Conservation (phyloP, 2,888 invertebrate genomes). For the Idaea straminata region DNA sequence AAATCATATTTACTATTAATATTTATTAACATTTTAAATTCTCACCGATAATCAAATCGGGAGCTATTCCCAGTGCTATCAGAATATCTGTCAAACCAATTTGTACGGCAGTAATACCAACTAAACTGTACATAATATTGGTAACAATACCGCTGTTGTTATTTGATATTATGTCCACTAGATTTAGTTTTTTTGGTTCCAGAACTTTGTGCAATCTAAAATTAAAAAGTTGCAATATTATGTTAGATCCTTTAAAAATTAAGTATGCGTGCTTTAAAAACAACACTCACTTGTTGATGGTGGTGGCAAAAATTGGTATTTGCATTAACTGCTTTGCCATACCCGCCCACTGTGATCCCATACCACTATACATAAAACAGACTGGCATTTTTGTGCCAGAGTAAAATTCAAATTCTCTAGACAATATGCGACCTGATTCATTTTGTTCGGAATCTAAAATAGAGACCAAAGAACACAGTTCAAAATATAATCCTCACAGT, state of each 20-base stretch:
- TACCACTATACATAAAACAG: constrained; percentile 85
- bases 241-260: no score
- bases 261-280: no score
- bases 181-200: constrained; percentile 80
- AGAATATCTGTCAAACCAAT: constrained; percentile 23
- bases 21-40: not conserved
- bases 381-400: constrained; percentile 59
- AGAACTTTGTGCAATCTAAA: constrained; percentile 75
- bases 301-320: constrained; percentile 80
- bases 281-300: constrained; percentile 63
- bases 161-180: constrained; percentile 81
- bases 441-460: constrained; percentile 25
- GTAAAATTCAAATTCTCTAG: constrained; percentile 33
- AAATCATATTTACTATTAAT: not conserved
- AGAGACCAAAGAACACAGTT: not conserved
- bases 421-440: constrained; percentile 28
- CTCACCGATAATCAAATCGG: constrained; percentile 22
- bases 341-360: constrained; percentile 86
- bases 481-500: no score
- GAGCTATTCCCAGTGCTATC: constrained; percentile 13
- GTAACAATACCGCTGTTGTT: constrained; percentile 80
- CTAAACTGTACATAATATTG: constrained; percentile 76
- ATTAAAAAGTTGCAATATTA: constrained; percentile 12
- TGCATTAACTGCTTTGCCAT: constrained; percentile 83
- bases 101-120: constrained; percentile 20